These are phyloP conservation scores for Muscina levida DNA, from an alignment of 2,888 invertebrate genomes.

Conservation along the genomic window DNA sequence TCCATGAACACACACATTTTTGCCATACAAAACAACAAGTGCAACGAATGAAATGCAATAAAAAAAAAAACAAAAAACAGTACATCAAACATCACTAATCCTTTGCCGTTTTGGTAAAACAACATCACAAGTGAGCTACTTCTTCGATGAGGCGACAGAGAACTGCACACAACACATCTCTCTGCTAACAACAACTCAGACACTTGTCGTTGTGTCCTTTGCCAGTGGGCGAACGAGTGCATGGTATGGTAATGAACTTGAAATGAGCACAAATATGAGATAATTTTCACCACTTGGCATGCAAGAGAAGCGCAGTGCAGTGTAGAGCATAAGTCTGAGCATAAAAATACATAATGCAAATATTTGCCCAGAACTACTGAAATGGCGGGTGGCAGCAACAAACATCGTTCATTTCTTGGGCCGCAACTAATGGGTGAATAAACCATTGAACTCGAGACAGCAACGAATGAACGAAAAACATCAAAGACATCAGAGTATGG, in stretches of 20 bases:
- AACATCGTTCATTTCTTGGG: not conserved
- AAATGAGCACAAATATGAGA: not conserved
- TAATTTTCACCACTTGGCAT: no score
- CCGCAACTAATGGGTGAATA: constrained; percentile 56
- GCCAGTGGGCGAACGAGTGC: not conserved
- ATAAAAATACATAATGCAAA: constrained; percentile 48
- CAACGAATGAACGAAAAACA: not conserved
- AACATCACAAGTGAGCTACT: not conserved
- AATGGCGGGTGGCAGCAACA: not conserved
- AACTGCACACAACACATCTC: not conserved
- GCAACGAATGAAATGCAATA: not conserved
- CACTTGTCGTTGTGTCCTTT: constrained; percentile 25
- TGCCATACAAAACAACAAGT: no score
- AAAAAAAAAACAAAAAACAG: not conserved
- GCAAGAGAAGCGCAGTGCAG: constrained; percentile 3
- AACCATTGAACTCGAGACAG: constrained; percentile 24
- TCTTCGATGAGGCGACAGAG: not conserved
- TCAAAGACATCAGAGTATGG: not conserved
- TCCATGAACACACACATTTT: no score
- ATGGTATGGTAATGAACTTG: constrained; percentile 25
- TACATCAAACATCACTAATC: constrained; percentile 6
- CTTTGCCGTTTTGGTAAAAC: not conserved
- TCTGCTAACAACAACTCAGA: not conserved
- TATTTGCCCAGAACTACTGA: constrained; percentile 49
- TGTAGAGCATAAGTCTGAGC: not conserved